These are phyloP conservation scores for Dinomys branickii DNA, from an alignment of 2,113 vertebrate genomes.

Conservation along the genomic window DNA sequence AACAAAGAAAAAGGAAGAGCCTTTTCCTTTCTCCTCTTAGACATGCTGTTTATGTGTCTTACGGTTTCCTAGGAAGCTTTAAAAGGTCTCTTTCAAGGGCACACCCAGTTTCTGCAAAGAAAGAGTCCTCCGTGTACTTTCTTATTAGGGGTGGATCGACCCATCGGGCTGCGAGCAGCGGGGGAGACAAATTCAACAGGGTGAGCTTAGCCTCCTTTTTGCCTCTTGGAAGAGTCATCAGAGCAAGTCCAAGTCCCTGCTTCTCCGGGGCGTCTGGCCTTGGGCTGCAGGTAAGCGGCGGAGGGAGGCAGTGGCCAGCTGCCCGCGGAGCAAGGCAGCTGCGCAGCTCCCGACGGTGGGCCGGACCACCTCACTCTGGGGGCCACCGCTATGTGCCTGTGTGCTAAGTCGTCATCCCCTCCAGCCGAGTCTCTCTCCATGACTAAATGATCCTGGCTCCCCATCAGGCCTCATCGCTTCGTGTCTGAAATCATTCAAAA, in stretches of 20 bases:
- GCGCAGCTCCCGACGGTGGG: background rate
- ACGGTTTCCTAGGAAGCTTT: background rate
- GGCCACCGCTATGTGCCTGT: background rate
- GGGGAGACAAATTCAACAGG: background rate
- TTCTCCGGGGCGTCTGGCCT: background rate
- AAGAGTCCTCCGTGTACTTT: background rate
- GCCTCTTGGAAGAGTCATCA: background rate
- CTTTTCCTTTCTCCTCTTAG: background rate
- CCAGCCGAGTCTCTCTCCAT: background rate
- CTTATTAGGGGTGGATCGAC: background rate
- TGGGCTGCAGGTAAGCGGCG: rapidly evolving
- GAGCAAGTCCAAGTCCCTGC: background rate
- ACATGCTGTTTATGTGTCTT: background rate
- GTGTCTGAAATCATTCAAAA: background rate
- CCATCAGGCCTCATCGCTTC: background rate
- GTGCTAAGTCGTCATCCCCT: background rate
- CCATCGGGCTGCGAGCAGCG: background rate
- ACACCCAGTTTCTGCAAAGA: background rate
- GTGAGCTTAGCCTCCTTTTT: background rate
- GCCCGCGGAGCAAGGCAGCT: no score
- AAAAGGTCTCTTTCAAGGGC: background rate
- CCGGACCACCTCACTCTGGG: background rate
- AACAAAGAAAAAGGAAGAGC: background rate
- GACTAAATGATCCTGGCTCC: background rate
- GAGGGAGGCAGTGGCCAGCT: rapidly evolving